Base-by-base conservation (phyloP, 2,113 vertebrate species). In the Cryptotis parvus region DNA sequence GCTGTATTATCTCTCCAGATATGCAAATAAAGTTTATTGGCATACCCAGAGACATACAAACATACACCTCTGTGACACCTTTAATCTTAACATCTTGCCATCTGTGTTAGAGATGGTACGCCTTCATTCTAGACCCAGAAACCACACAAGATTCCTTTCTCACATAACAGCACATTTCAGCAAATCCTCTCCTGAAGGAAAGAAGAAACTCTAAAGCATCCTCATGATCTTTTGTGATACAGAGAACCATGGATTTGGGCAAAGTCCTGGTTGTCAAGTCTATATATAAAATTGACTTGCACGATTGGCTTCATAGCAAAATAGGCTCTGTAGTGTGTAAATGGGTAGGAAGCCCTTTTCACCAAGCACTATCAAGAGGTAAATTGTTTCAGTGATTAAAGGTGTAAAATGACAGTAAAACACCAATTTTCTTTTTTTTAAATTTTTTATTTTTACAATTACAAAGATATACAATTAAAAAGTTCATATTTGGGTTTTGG, bases 321-420 rank as follows among this genome's bases (percentile, higher is more conserved):
- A 22, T 58, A 58, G 55, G 9, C 26, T 10, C n/a, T 15, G 31
- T 4, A 1, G 27, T 3, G 1, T 0, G 2, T 14, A 49, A 35
- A 31, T 37, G 6, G 9, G 43, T 58, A n/a, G 39, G 4, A 10
- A 6, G 9, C 0, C n/a, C 61, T 27, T 70, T 24, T 74, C 65
- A 3, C 10, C 1, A 1, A 5, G 35, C 43, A 4, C 16, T 15
- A 55, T 39, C 18, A 0, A 9, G 35, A 29, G 45, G 22, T 9
- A 1, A 70, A 11, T 39, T 52, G 37, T 37, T 61, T 12, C 37
- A 18, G 4, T 69, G 35, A 66, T 14, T 31, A 9, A 5, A 16
- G 39, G 35, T 29, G 20, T 1, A 14, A 3, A 61, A 29, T 1
- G 26, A 29, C 29, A 52, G 55, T 75, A 22, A 18, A 2, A 9